phyloP scores from a whole-genome alignment of 37 sponge, comb jelly and placozoan species.

The Chondrilla cf. caribensis region DNA sequence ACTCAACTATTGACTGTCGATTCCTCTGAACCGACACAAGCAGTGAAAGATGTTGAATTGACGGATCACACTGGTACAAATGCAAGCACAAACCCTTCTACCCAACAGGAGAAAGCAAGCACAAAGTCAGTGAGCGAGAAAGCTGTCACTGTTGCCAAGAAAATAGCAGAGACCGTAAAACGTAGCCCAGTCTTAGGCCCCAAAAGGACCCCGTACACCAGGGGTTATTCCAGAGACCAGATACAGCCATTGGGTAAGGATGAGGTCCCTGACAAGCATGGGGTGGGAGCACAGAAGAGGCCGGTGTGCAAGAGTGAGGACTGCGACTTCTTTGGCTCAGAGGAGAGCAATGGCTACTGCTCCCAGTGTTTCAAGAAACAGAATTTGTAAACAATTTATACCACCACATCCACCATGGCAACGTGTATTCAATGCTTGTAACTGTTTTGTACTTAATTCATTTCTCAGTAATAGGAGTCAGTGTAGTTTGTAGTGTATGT shows the following conservation, averaged over 20 bases:
- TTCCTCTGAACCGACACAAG: background rate
- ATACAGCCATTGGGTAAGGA: constrained; percentile 36
- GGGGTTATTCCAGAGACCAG: constrained; percentile 45
- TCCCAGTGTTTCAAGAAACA: constrained; percentile 35
- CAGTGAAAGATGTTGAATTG: background rate
- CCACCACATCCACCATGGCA: too few relatives aligned
- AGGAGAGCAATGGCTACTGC: constrained; percentile 40
- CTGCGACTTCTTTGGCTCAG: constrained; percentile 53
- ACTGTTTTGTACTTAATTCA: too few relatives aligned
- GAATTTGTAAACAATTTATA: too few relatives aligned
- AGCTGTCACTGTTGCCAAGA: background rate
- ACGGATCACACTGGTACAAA: background rate
- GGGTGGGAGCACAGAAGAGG: background rate
- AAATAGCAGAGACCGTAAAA: background rate
- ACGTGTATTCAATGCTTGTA: too few relatives aligned
- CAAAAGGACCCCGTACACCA: background rate
- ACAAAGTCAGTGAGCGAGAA: background rate
- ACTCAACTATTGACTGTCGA: background rate
- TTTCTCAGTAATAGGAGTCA: too few relatives aligned
- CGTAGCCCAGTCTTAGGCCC: background rate
- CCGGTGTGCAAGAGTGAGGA: constrained; percentile 20
- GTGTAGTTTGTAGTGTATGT: too few relatives aligned
- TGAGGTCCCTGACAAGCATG: background rate
- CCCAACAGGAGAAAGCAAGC: too few relatives aligned
- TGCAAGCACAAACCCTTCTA: background rate